phyloP scores from a whole-genome alignment of 2,797 vertebrate species.

The Protosalanx chinensis region DNA sequence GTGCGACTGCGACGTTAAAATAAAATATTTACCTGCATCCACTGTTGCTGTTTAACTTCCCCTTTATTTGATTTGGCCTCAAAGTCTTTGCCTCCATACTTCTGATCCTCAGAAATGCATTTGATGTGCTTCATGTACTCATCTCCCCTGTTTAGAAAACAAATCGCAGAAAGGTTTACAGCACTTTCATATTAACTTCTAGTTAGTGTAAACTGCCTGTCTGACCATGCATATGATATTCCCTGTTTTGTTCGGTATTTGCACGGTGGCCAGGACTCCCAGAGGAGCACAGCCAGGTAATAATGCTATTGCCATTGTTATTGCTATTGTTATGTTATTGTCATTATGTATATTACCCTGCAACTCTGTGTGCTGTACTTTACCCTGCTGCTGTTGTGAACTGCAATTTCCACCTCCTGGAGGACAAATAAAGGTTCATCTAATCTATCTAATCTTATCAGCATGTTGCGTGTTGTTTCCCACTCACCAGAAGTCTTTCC shows the following conservation, averaged over 20 bases:
- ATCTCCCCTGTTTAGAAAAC: constrained; percentile 74
- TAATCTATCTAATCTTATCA: too few species aligned
- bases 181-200: background rate
- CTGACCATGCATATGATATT: background rate
- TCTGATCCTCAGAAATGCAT: constrained; percentile 92
- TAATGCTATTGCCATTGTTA: too few species aligned
- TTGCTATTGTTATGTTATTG: too few species aligned
- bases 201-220: background rate
- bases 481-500: constrained; percentile 92
- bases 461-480: background rate
- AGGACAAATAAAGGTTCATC: too few species aligned
- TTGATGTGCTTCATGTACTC: constrained; percentile 86
- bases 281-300: too few species aligned
- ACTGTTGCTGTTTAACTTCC: constrained; percentile 90
- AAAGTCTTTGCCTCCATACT: constrained; percentile 90
- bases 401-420: too few species aligned
- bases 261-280: background rate
- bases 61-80: constrained; percentile 89
- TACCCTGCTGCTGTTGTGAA: too few species aligned
- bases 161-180: background rate
- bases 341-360: too few species aligned
- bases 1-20: background rate
- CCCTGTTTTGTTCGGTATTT: background rate
- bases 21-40: constrained; percentile 81
- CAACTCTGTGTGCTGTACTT: too few species aligned